Evolutionary conservation across 2,113 vertebrate species (phyloP).

Genomic region (Nansenia antarctica): DNA sequence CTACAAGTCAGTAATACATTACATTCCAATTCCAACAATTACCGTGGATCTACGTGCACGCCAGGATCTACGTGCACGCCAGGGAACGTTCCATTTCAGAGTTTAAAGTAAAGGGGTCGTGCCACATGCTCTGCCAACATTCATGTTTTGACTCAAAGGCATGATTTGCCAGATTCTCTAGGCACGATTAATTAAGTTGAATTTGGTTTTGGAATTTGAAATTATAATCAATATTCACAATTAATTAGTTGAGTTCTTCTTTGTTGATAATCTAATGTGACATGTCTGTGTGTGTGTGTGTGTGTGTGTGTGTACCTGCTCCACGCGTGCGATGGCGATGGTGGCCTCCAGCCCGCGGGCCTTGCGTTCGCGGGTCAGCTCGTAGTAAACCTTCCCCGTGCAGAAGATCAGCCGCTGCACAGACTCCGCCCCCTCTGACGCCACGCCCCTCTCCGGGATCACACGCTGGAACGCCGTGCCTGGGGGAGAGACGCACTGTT

Average conservation of each 20-base stretch:
- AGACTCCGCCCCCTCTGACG: conserved; percentile 69
- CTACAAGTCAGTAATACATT: too few species aligned
- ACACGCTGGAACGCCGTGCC: conserved; percentile 91
- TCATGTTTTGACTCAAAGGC: background rate
- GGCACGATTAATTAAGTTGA: too few species aligned
- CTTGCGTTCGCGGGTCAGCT: conserved; percentile 89
- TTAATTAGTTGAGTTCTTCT: background rate
- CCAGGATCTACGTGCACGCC: too few species aligned
- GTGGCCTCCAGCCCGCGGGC: conserved; percentile 75
- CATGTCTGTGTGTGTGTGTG: conserved; percentile 3
- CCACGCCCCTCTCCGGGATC: conserved; percentile 82
- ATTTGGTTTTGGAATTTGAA: too few species aligned
- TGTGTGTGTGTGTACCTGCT: conserved; percentile 81
- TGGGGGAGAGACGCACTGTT: conserved; percentile 41
- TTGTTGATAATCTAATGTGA: background rate
- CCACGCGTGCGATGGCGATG: conserved; percentile 89
- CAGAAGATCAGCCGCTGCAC: conserved; percentile 92
- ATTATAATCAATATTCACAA: too few species aligned
- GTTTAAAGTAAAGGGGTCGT: too few species aligned
- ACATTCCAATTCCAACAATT: too few species aligned
- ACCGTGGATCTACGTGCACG: too few species aligned
- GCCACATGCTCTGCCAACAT: background rate
- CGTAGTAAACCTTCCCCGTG: conserved; percentile 94
- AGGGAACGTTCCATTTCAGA: too few species aligned
- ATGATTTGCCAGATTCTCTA: background rate